Evolutionary conservation across 2,888 invertebrate genomes (phyloP).

Genomic region (Synanthedon tipuliformis): DNA sequence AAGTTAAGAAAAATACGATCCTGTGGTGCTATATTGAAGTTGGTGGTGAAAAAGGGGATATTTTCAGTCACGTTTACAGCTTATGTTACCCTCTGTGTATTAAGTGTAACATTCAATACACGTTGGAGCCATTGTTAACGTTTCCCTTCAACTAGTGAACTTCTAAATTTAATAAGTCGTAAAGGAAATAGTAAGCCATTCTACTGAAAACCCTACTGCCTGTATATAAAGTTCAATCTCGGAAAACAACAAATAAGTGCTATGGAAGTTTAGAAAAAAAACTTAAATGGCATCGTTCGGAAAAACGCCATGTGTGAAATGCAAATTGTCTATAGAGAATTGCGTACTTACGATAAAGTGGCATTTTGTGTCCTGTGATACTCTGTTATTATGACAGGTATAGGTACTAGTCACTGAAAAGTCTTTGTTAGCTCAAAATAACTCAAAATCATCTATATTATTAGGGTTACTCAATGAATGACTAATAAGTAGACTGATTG

Average conservation of each 20-base stretch:
- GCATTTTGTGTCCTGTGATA: conserved; percentile 3
- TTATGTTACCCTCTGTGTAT: conserved; percentile 16
- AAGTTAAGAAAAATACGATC: too few species aligned
- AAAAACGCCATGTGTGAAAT: conserved; percentile 19
- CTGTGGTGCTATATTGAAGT: not conserved
- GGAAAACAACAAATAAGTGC: not conserved
- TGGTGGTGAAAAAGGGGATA: not conserved
- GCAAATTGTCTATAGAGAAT: conserved; percentile 14
- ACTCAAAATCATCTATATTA: too few species aligned
- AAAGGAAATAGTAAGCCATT: not conserved
- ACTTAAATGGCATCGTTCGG: conserved; percentile 10
- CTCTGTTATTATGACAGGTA: not conserved
- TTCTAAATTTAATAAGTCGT: not conserved
- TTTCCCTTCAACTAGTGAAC: conserved; percentile 9
- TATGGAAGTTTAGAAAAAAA: conserved; percentile 1
- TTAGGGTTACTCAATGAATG: too few species aligned
- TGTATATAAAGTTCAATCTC: not conserved
- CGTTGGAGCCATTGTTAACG: conserved; percentile 19
- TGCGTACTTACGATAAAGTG: conserved; percentile 10
- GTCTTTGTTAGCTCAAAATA: too few species aligned
- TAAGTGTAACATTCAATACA: conserved; percentile 28
- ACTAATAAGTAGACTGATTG: too few species aligned
- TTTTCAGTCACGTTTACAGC: conserved; percentile 19
- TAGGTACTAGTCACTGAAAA: too few species aligned
- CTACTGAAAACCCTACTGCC: not conserved